Conservation (phyloP, 2,113 vertebrate species). For the Mystacornis crossleyi region DNA sequence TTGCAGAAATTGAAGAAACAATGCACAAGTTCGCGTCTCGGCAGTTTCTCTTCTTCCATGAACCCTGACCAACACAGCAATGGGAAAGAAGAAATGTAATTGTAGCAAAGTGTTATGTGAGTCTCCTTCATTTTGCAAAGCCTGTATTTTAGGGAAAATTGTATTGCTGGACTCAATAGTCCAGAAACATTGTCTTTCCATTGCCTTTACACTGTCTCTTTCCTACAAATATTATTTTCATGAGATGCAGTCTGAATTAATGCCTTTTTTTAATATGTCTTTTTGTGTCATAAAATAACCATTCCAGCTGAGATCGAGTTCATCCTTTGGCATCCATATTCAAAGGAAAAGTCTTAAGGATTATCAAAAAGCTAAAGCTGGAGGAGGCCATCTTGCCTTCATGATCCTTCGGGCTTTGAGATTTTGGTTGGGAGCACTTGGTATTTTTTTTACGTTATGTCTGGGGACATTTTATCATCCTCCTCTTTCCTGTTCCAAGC, state of each 20-base stretch:
- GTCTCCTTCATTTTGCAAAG: background rate
- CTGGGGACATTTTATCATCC: conserved; percentile 53
- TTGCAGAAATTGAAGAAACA: background rate
- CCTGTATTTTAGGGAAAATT: background rate
- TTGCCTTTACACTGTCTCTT: background rate
- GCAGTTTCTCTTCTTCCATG: background rate
- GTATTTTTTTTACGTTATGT: background rate
- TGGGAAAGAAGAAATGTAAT: background rate
- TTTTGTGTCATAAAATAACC: background rate
- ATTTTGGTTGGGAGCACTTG: background rate
- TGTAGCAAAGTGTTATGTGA: background rate
- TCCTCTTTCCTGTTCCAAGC: conserved; percentile 44
- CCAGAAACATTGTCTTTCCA: background rate
- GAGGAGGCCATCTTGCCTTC: background rate
- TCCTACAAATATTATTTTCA: background rate
- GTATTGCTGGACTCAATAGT: background rate
- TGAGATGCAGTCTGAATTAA: background rate
- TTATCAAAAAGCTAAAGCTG: background rate
- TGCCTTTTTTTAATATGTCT: background rate
- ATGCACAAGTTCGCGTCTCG: fast-evolving
- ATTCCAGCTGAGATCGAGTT: background rate
- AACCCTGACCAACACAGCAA: background rate
- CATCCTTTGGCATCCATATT: background rate
- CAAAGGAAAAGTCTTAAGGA: background rate
- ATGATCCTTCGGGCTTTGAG: background rate